A percentile compares a stretch with the other conserved stretches of the same genome.
Evolutionary conservation across 2,113 vertebrate species (phyloP).

Genomic region (Sylvia atricapilla): DNA sequence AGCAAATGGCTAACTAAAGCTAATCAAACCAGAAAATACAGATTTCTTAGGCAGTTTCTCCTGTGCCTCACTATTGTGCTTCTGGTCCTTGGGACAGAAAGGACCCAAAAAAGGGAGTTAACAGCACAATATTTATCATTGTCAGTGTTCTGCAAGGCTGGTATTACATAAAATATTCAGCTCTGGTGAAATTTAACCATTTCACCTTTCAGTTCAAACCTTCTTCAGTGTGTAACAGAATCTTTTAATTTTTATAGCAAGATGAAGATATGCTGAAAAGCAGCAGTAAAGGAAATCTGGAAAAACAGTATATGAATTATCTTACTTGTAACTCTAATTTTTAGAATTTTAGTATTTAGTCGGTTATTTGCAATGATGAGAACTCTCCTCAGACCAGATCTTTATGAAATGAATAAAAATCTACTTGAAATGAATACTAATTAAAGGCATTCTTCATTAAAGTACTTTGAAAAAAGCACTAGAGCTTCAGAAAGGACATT

Average conservation of each 20-base stretch:
- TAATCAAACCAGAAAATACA: neutral
- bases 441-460: conserved; percentile 13
- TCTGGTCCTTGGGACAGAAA: neutral
- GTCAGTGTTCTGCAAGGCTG: neutral
- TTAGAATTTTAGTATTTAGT: neutral
- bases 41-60: neutral
- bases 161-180: neutral
- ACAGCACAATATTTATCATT: neutral
- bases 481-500: neutral
- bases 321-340: neutral
- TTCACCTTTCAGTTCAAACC: neutral
- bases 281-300: neutral
- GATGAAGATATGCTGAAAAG: neutral
- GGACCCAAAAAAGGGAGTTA: neutral
- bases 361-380: neutral
- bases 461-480: neutral
- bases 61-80: neutral
- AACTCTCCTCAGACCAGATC: neutral
- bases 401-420: conserved; percentile 23
- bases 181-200: neutral
- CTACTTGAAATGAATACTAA: neutral
- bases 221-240: neutral
- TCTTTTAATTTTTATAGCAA: neutral
- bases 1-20: neutral
- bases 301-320: neutral